Evolutionary conservation across 2,888 invertebrate genomes (phyloP).

Genomic region (Galerucella nymphaeae): DNA sequence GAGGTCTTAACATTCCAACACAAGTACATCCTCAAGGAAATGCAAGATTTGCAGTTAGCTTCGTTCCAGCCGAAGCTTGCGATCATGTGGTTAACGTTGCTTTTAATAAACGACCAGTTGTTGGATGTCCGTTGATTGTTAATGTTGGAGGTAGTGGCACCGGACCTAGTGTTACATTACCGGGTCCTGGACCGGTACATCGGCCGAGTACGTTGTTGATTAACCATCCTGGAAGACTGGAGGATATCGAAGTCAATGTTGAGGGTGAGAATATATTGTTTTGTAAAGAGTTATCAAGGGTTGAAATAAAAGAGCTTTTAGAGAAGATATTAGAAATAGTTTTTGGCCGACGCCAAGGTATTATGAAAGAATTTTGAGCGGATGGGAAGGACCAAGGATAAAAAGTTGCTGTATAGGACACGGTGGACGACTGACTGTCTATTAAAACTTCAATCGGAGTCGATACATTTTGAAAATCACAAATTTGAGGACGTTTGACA

Average conservation of each 20-base stretch:
- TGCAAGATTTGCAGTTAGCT: slow-evolving; percentile 94
- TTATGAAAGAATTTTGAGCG: no score
- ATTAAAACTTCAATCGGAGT: no score
- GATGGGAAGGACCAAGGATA: no score
- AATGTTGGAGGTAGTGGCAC: slow-evolving; percentile 76
- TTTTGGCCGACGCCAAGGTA: no score
- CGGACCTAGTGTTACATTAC: slow-evolving; percentile 77
- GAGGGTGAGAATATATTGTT: slow-evolving; percentile 77
- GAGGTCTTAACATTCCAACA: slow-evolving; percentile 93
- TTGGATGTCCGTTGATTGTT: slow-evolving; percentile 92
- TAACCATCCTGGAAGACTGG: slow-evolving; percentile 86
- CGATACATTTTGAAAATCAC: no score
- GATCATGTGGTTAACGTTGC: slow-evolving; percentile 97
- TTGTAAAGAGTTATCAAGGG: slow-evolving; percentile 21
- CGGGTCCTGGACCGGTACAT: slow-evolving; percentile 79
- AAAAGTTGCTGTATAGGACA: no score
- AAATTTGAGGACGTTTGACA: no score
- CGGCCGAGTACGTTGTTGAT: slow-evolving; percentile 77
- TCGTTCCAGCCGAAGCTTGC: slow-evolving; percentile 93
- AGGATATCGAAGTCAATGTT: slow-evolving; percentile 95
- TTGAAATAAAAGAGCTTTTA: slow-evolving; percentile 11
- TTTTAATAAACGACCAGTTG: slow-evolving; percentile 91
- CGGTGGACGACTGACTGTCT: no score
- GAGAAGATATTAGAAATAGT: no score
- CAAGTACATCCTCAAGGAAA: slow-evolving; percentile 93